Percentiles rank a stretch among this genome's conserved stretches.
Conservation (phyloP, 2,797 vertebrate species). For the Centroberyx gerrardi region DNA sequence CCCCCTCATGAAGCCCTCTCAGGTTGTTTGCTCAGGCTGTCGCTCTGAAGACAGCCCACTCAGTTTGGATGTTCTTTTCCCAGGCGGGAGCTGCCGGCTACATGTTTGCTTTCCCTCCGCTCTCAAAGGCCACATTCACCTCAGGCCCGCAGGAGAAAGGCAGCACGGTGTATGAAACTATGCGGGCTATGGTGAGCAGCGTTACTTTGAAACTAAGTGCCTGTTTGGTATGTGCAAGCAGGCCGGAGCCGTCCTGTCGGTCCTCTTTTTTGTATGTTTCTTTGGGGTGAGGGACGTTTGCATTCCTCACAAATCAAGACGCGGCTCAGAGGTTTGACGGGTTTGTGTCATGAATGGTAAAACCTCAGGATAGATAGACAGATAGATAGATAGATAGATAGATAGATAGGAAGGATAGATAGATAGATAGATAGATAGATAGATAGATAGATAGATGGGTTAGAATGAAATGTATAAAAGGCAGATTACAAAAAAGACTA, state of each 20-base stretch:
- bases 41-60: slow-evolving; percentile 76
- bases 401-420: neutral
- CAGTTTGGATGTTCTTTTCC: slow-evolving; percentile 82
- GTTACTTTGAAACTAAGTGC: slow-evolving; percentile 70
- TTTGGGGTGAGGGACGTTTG: slow-evolving; percentile 7
- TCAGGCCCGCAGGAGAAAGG: slow-evolving; percentile 60
- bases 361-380: neutral
- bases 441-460: too few relatives aligned
- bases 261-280: slow-evolving; percentile 60
- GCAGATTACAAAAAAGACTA: too few relatives aligned
- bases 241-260: slow-evolving; percentile 44
- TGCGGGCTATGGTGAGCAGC: slow-evolving; percentile 48
- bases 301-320: slow-evolving; percentile 52
- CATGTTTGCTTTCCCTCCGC: slow-evolving; percentile 80
- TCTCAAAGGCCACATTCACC: slow-evolving; percentile 83
- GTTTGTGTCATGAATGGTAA: neutral
- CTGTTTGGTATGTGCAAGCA: slow-evolving; percentile 58
- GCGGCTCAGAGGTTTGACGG: neutral
- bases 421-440: too few relatives aligned
- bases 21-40: slow-evolving; percentile 82
- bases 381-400: slow-evolving; percentile 10
- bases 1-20: slow-evolving; percentile 69
- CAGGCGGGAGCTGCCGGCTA: slow-evolving; percentile 76
- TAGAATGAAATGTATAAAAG: too few relatives aligned
- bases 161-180: slow-evolving; percentile 65